phyloP scores from a whole-genome alignment of 2,113 vertebrate species.

The Paratilapia polleni region DNA sequence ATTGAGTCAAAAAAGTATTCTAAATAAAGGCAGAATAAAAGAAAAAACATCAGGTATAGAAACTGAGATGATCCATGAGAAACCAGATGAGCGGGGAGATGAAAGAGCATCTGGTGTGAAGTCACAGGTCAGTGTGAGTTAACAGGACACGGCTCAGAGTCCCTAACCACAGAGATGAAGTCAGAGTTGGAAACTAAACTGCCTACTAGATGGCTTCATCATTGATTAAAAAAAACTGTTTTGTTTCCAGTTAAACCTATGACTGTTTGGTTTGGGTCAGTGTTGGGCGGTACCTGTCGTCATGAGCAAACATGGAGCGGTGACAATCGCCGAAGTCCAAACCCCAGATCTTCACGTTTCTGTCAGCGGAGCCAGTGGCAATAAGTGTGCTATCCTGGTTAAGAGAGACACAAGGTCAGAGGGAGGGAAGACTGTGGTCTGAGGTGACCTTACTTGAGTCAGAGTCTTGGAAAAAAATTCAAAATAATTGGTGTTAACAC shows the following conservation, averaged over 20 bases:
- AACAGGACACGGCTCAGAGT: constrained; percentile 6
- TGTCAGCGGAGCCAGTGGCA: constrained; percentile 93
- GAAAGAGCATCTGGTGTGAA: constrained; percentile 60
- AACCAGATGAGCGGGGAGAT: constrained; percentile 17
- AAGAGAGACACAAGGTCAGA: neutral
- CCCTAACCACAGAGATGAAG: constrained; percentile 34
- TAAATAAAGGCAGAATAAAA: neutral
- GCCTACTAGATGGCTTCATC: neutral
- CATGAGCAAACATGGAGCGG: constrained; percentile 95
- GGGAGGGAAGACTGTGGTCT: neutral
- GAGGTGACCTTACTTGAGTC: neutral
- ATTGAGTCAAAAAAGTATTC: neutral
- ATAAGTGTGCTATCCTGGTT: constrained; percentile 90
- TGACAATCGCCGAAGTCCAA: constrained; percentile 98
- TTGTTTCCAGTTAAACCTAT: neutral
- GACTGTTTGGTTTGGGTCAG: neutral
- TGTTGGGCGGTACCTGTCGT: constrained; percentile 88
- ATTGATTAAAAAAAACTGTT: neutral
- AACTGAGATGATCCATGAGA: neutral
- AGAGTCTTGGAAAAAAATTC: neutral
- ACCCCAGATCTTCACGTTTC: constrained; percentile 98
- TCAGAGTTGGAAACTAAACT: constrained; percentile 27
- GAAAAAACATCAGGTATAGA: neutral
- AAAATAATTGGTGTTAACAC: neutral
- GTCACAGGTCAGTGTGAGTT: neutral